Evolutionary conservation across 2,797 vertebrate species (phyloP), one percentile per base, ranked within the genome.

Genomic region (Decapterus maruadsi): DNA sequence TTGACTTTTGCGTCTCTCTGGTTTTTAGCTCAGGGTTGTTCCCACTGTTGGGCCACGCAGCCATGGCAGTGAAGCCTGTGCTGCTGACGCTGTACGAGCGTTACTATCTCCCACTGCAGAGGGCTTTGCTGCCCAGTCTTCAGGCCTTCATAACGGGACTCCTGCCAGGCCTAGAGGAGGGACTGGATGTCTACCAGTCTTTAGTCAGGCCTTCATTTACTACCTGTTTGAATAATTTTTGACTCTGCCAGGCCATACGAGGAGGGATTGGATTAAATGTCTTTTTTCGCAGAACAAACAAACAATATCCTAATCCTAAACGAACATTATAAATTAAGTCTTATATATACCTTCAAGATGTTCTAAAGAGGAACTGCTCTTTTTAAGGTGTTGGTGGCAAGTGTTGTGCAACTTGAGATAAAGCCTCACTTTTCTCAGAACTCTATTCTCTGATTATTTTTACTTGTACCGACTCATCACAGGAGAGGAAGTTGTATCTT

Each of bases 51-150:
- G 95, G 96, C 16, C 95, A 99, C 4, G 97, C 97, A 7, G 96
- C 98, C 2, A 98, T 99, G 96, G 97, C 98, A 0, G 98, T 99
- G 85, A 96, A 97, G 83, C 97, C 97, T 0, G 95, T 96, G 55
- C 95, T 99, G 17, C 94, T 99, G 14, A 94, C 95, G 1, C 89
- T 99, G 42, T 99, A 99, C 0, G 98, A 99, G 92, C 97, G 96
- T 14, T 99, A 99, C 90, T 99, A 98, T 86, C 96, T 99, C 22
- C 97, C 98, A 0, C 95, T 99, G 68, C 97, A 99, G 92, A 97
- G 94, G 75, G 96, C 96, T 59, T 93, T 99, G 45, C 95, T 98
- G 77, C 98, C 98, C 76, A 98, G 98, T 85, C 96, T 99, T 40
- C 98, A 99, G 93, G 98, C 97, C 40, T 99, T 99, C 86, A 84